Evolutionary conservation across 2,888 invertebrate genomes (phyloP).

Genomic region (Drosophila kanekoi): DNA sequence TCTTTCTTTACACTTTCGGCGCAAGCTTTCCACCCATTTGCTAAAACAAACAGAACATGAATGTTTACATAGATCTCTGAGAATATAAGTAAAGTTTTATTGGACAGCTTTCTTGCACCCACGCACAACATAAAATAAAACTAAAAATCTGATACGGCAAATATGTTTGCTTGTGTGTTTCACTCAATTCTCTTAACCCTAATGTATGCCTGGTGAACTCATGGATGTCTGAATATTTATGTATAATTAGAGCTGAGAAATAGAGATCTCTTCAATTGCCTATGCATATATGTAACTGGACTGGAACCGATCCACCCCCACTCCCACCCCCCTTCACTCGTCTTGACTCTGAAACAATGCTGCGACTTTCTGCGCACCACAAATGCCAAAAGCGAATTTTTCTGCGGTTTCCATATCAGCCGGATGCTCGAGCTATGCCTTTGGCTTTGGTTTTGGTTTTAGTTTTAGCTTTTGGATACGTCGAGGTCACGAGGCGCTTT

Average conservation of each 20-base stretch:
- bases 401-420: constrained; percentile 46
- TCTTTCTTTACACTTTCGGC: no score
- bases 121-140: no score
- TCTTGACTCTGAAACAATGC: constrained; percentile 38
- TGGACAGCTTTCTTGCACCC: no score
- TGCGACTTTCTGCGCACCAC: constrained; percentile 44
- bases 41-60: no score
- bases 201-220: constrained; percentile 11
- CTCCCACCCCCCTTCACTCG: background rate
- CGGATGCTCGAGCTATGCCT: constrained; percentile 36
- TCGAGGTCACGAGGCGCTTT: constrained; percentile 67
- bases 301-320: constrained; percentile 26
- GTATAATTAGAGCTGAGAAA: constrained; percentile 20
- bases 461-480: constrained; percentile 24
- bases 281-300: constrained; percentile 55
- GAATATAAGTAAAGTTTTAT: no score
- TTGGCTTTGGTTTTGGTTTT: constrained; percentile 14
- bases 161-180: no score
- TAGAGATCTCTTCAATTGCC: constrained; percentile 21
- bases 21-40: no score
- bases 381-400: constrained; percentile 39
- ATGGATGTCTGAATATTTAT: constrained; percentile 27
- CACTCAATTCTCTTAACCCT: background rate
- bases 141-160: no score
- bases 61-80: no score